Base-by-base conservation (phyloP, 2,888 invertebrate species). In the Myopa tessellatipennis region DNA sequence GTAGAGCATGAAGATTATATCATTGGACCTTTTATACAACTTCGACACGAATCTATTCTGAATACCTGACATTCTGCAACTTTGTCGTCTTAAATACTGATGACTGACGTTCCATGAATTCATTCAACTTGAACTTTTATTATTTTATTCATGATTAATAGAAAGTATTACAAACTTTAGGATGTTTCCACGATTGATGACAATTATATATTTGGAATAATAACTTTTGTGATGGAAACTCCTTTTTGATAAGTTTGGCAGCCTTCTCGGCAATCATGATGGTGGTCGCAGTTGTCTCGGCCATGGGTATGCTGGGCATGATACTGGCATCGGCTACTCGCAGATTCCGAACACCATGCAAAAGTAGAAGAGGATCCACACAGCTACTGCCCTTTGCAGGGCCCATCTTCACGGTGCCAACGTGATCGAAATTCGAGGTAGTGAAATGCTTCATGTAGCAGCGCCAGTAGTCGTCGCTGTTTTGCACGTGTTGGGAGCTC, bases 241-340 rank as follows among this genome's bases (percentile, higher is more conserved):
- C 80, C 58, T 83, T 78, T 73, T 81, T 82, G 12, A 84, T 81
- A n/a, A 85, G 80, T 52, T 95, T 95, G 14, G 95, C 92, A 0
- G 92, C 94, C 84, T 95, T 95, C 86, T 96, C 96, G 0, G 93
- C 96, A 74, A 96, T 95, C 95, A 96, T 96, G 52, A 96, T 94
- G 0, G 93, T 92, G 0, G 95, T 95, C 0, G 95, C 95, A 85
- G 96, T 95, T 0, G 95, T 95, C 87, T 96, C 95, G 0, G 94
- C 95, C 72, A 91, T 93, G 0, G 93, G 55, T 18, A 75, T 52
- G 63, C 18, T 26, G 16, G 55, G 45, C 50, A 67, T 79, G 63
- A 78, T 80, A 77, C 95, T 94, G 0, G 94, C 95, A 85, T 95
- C 95, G 0, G 92, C 91, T 0, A 95, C 93, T 58, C 95, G 90